Percentiles rank a stretch among this genome's conserved stretches.
These are phyloP conservation scores for Sarotherodon lohbergeri DNA, from an alignment of 2,113 vertebrate species.

Conservation along the genomic window DNA sequence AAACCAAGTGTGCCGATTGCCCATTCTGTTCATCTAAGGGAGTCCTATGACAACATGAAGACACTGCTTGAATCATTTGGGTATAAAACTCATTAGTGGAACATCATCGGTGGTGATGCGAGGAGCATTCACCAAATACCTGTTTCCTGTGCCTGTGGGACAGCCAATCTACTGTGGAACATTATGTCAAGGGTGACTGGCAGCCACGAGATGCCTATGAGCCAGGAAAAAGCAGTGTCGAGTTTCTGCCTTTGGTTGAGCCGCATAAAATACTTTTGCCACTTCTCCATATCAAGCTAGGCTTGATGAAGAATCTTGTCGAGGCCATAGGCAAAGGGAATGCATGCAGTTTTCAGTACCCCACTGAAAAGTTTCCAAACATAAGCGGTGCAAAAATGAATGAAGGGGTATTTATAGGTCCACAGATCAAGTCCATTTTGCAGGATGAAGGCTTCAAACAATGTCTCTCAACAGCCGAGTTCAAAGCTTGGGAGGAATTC, in stretches of 20 bases:
- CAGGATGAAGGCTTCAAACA: not conserved
- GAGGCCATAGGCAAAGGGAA: not conserved
- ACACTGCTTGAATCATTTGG: not conserved
- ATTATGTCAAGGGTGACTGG: not conserved
- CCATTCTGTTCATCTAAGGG: not conserved
- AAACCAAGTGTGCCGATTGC: not conserved
- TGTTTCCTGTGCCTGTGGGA: not conserved
- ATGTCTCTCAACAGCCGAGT: not conserved
- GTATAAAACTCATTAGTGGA: not conserved
- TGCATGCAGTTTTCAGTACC: not conserved
- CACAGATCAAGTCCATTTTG: not conserved
- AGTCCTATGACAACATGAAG: not conserved
- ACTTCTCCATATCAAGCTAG: not conserved
- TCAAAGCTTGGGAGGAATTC: not conserved
- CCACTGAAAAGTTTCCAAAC: not conserved
- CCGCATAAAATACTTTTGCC: not conserved
- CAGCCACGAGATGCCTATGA: not conserved
- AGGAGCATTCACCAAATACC: not conserved
- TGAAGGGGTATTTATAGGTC: not conserved
- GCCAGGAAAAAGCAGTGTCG: not conserved
- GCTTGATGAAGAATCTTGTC: not conserved
- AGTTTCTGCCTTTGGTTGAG: not conserved
- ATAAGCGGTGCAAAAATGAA: not conserved
- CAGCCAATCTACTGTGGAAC: rapidly evolving
- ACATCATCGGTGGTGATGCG: not conserved